Conservation (phyloP, 2,888 invertebrate genomes). For the Adela reaumurella region DNA sequence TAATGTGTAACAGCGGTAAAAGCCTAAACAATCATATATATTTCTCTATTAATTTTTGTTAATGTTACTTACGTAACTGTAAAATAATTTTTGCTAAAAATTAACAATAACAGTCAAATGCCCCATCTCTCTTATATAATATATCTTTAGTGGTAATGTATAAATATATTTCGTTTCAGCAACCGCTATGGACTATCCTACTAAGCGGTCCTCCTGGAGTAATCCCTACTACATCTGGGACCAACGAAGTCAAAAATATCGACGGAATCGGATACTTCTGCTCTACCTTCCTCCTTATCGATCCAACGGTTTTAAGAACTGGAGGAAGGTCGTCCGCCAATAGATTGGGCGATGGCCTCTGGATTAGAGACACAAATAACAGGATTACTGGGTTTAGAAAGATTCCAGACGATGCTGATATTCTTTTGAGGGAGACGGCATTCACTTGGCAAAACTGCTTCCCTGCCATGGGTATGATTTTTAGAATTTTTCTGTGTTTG, state of each 20-base stretch:
- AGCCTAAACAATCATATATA: too few relatives aligned
- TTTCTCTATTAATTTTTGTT: too few relatives aligned
- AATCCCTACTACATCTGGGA: neutral
- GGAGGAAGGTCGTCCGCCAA: neutral
- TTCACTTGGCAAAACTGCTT: neutral
- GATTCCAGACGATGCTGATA: neutral
- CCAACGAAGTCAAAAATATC: neutral
- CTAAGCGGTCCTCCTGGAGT: neutral
- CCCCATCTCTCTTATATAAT: too few relatives aligned
- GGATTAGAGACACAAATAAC: neutral
- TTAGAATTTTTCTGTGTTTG: neutral
- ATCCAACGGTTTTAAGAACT: neutral
- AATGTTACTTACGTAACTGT: too few relatives aligned
- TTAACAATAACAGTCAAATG: too few relatives aligned
- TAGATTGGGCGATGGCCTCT: neutral
- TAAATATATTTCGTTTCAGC: too few relatives aligned
- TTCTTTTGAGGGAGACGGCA: neutral
- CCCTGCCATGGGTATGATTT: neutral
- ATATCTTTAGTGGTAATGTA: too few relatives aligned
- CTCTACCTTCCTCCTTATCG: neutral
- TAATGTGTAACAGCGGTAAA: too few relatives aligned
- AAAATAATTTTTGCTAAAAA: too few relatives aligned
- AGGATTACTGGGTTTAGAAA: neutral
- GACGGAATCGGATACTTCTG: neutral
- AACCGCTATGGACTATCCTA: neutral